Percentiles rank a stretch among this genome's conserved stretches.
These are phyloP conservation scores for Ibycter americanus DNA, from an alignment of 2,797 vertebrate species.

Conservation along the genomic window DNA sequence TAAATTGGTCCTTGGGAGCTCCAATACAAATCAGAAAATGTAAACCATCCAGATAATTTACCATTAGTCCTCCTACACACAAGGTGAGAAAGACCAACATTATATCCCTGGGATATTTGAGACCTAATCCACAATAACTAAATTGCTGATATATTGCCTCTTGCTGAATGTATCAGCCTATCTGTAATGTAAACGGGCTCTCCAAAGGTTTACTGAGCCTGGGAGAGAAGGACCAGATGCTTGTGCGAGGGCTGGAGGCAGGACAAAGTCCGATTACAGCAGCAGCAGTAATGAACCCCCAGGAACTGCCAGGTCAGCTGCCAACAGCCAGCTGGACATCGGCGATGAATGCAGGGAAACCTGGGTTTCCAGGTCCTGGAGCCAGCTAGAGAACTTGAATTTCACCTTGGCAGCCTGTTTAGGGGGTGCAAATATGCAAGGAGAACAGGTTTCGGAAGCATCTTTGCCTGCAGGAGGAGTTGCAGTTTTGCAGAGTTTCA, in stretches of 20 bases:
- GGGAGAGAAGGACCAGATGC: slow-evolving; percentile 68
- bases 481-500: fast-evolving
- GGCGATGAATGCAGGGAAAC: background rate
- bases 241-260: background rate
- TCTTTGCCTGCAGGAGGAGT: background rate
- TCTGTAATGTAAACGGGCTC: slow-evolving; percentile 62
- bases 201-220: slow-evolving; percentile 50
- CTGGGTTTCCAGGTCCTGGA: background rate
- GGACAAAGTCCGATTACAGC: background rate
- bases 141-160: slow-evolving; percentile 65
- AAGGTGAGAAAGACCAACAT: slow-evolving; percentile 59
- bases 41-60: slow-evolving; percentile 74
- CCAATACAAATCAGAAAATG: slow-evolving; percentile 69
- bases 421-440: background rate
- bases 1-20: slow-evolving; percentile 66
- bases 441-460: background rate
- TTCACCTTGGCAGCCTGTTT: background rate
- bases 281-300: background rate
- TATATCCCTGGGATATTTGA: slow-evolving; percentile 48
- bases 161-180: slow-evolving; percentile 21
- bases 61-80: slow-evolving; percentile 60
- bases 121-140: slow-evolving; percentile 62
- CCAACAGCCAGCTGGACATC: background rate
- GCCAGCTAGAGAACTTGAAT: background rate
- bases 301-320: background rate